Base-by-base conservation (phyloP, 1,140 invertebrate genomes). In the Drosophila suzukii region DNA sequence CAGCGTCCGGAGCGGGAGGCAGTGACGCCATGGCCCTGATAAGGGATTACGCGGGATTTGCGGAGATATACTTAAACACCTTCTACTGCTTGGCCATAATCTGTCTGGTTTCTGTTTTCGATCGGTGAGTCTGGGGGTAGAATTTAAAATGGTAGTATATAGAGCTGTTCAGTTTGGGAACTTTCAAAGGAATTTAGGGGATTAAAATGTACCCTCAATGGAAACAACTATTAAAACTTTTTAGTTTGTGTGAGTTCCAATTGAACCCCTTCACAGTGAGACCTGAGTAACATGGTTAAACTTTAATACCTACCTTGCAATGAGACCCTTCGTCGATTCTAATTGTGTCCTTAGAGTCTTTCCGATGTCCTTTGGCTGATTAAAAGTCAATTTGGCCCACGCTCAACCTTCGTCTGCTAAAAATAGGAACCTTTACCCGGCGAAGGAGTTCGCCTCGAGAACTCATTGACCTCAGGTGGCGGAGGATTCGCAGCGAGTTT, bases 41-140 rank as follows among this genome's bases (percentile, higher is more conserved):
- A 13, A 78, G 84, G 17, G 91, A 92, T 24, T 92, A 92, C 75
- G 80, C 81, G 6, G 75, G 82, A 39, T 92, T 92, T 70, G 90
- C 92, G 43, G 85, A 91, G 51, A 90, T 91, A 20, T 92, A 92
- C 53, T 49, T 91, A 13, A 92, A 92, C 53, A 92, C 92, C 32
- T 92, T 92, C 60, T 92, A 92, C 43, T 92, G 90, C 60, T 73
- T 92, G 80, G 90, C 91, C 8, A 91, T 92, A 34, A 57, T 92
- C 13, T 92, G 92, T 56, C 72, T 92, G 54, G 91, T 92, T 56
- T 92, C 92, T 3, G 85, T 92, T 13, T 91, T 92, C 38, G 92
- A 92, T 91, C 86, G 92, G 92, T 92, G 61, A 91, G 92, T 89
- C 1, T 15, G 24, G 0, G 34, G 30, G 27, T 38, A n/a, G 4